Conservation (phyloP, 2,888 invertebrate species). For the Acleris emargana region DNA sequence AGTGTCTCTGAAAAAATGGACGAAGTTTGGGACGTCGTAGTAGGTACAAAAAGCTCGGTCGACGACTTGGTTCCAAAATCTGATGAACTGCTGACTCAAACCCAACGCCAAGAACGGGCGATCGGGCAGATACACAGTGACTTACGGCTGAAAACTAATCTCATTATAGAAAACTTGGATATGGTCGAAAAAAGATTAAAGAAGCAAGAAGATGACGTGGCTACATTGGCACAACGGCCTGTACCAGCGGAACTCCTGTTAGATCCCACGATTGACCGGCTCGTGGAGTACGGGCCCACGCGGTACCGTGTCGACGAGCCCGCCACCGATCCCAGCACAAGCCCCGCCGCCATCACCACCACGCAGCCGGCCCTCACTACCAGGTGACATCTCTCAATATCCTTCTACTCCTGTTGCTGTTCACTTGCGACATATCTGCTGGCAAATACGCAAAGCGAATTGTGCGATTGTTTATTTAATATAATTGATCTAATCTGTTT, state of each 20-base stretch:
- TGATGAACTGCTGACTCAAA: slow-evolving; percentile 92
- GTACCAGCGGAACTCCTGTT: slow-evolving; percentile 88
- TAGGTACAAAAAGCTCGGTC: slow-evolving; percentile 94
- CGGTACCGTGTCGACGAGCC: slow-evolving; percentile 83
- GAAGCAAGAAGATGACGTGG: slow-evolving; percentile 93
- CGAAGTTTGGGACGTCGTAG: slow-evolving; percentile 95
- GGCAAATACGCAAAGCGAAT: slow-evolving; percentile 46
- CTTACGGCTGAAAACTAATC: slow-evolving; percentile 90
- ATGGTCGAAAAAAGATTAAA: slow-evolving; percentile 93
- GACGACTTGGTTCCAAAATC: slow-evolving; percentile 94
- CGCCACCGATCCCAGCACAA: slow-evolving; percentile 67
- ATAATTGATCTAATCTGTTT: slow-evolving; percentile 30
- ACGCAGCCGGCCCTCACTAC: slow-evolving; percentile 58
- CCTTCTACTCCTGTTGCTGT: slow-evolving; percentile 32
- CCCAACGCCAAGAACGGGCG: slow-evolving; percentile 93
- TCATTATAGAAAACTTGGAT: slow-evolving; percentile 93
- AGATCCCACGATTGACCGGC: slow-evolving; percentile 89
- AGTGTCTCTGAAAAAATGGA: slow-evolving; percentile 95
- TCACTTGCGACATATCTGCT: slow-evolving; percentile 51
- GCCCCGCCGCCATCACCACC: slow-evolving; percentile 64
- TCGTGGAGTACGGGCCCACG: slow-evolving; percentile 90
- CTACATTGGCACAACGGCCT: slow-evolving; percentile 89
- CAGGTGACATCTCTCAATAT: slow-evolving; percentile 74
- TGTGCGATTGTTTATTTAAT: slow-evolving; percentile 49
- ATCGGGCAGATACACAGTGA: slow-evolving; percentile 94